Percentiles rank a stretch among this genome's conserved stretches.
phyloP scores from a whole-genome alignment of 2,797 vertebrate genomes.

The Spondyliosoma cantharus region DNA sequence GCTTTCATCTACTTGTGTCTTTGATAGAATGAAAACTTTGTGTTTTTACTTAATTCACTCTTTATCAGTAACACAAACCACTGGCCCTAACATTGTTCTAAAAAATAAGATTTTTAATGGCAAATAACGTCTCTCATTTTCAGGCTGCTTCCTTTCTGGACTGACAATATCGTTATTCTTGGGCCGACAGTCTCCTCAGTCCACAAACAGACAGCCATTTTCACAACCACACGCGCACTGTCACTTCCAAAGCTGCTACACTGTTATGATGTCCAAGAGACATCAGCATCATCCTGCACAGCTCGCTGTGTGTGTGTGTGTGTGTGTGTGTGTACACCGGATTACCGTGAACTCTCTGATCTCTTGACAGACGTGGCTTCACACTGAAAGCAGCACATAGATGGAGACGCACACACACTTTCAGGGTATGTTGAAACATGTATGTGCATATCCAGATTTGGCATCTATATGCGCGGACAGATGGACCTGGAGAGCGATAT shows the following conservation, averaged over 20 bases:
- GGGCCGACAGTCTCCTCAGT: not conserved
- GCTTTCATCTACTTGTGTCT: not conserved
- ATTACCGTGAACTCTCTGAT: conserved; percentile 30
- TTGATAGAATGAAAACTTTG: not conserved
- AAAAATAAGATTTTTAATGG: conserved; percentile 1
- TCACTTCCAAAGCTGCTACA: conserved; percentile 11
- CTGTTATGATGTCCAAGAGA: conserved; percentile 13
- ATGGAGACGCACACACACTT: not conserved
- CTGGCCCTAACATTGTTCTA: not conserved
- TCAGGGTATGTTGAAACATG: not conserved
- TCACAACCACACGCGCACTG: conserved; percentile 8
- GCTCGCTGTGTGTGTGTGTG: not conserved
- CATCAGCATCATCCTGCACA: conserved; percentile 29
- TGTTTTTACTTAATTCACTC: not conserved
- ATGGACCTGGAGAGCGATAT: conserved; percentile 2
- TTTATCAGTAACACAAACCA: not conserved
- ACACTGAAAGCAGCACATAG: conserved; percentile 25
- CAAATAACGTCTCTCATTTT: not conserved
- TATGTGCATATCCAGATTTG: conserved; percentile 3
- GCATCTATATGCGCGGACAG: not conserved
- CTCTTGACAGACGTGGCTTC: conserved; percentile 18
- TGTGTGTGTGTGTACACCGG: not conserved
- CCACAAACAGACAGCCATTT: conserved; percentile 4
- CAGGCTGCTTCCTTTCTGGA: not conserved
- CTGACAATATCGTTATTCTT: not conserved